These are phyloP conservation scores for Watsonalla binaria DNA, from an alignment of 2,888 invertebrate genomes.

Conservation along the genomic window DNA sequence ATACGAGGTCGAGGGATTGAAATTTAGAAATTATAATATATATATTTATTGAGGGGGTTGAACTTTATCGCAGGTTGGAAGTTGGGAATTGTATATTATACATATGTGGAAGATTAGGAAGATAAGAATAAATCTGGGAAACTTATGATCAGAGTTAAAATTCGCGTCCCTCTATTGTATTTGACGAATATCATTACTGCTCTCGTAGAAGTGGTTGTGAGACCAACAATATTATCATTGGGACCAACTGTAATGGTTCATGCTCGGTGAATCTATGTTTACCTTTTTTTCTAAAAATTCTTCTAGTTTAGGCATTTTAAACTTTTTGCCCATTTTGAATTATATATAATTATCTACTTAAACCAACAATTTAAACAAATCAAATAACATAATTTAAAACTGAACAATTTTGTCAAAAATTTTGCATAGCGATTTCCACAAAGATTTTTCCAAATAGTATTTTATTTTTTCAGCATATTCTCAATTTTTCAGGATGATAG, in stretches of 20 bases:
- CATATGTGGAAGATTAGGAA: no score
- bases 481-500: background rate
- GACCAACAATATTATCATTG: background rate
- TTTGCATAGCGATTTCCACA: background rate
- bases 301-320: conserved; percentile 47
- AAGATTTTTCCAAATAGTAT: conserved; percentile 8
- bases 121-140: no score
- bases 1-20: background rate
- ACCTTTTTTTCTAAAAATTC: conserved; percentile 57
- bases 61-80: no score
- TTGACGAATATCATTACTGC: no score
- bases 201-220: background rate
- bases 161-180: no score
- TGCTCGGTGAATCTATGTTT: conserved; percentile 2
- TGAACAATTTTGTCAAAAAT: conserved; percentile 6
- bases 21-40: no score
- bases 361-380: conserved; percentile 17
- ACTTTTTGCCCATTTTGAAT: conserved; percentile 42
- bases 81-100: no score
- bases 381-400: conserved; percentile 5
- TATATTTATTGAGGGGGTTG: no score
- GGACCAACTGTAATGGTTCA: background rate
- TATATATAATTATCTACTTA: background rate
- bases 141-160: no score
- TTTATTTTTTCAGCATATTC: background rate